phyloP scores from a whole-genome alignment of 2,113 vertebrate genomes.

The Cyrtonyx montezumae region DNA sequence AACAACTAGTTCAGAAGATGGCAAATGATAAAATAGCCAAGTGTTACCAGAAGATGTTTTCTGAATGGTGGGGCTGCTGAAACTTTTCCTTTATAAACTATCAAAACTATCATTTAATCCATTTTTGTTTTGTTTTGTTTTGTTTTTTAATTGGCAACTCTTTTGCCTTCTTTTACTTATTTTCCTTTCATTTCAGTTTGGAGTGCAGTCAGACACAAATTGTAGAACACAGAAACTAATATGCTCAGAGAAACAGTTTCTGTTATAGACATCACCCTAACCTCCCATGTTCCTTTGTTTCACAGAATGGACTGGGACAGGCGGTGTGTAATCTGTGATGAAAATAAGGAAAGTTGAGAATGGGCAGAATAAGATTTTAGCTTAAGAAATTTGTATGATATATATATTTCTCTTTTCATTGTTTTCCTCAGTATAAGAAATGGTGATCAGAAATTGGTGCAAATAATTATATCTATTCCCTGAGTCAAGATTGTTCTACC shows the following conservation, averaged over 20 bases:
- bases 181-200: background rate
- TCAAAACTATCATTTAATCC: background rate
- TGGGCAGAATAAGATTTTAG: background rate
- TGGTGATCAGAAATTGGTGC: background rate
- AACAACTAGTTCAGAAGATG: background rate
- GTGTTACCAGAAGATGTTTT: background rate
- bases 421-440: background rate
- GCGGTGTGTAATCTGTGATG: accelerated
- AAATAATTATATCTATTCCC: constrained; percentile 9
- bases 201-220: background rate
- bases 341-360: background rate
- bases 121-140: no score
- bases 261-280: background rate
- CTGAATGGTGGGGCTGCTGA: background rate
- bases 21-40: background rate
- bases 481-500: background rate
- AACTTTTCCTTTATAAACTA: background rate
- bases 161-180: background rate
- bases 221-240: background rate
- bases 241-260: background rate
- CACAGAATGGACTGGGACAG: background rate
- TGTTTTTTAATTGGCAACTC: background rate
- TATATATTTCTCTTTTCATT: background rate
- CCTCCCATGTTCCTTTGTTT: background rate
- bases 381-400: background rate